Base-by-base conservation (phyloP, 2,797 vertebrate species). In the Octomys mimax region DNA sequence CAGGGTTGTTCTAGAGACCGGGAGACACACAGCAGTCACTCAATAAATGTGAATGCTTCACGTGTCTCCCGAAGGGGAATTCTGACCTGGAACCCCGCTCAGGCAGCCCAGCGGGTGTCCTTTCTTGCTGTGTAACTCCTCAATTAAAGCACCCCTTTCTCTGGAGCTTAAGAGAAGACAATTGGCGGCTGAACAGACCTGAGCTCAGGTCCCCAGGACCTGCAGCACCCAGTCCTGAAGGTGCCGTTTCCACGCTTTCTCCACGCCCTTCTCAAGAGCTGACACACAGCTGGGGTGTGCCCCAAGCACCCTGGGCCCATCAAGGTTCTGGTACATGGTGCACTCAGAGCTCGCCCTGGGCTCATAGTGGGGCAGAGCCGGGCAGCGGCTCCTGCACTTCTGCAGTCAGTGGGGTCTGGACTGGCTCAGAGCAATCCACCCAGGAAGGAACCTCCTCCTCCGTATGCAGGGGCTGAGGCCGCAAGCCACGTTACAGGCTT, bases 301-400 rank as follows among this genome's bases (percentile, higher is more conserved):
- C 94, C 86, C 46, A 86, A 97, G 91, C 42, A 79, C 78, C 66
- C n/a, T 71, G 94, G 75, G 80, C 88, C 97, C 97, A 2, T 94
- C 71, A 33, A 61, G 80, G 49, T 91, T 97, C 90, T 57, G 78
- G 92, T 62, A 78, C 84, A 96, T 93, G 95, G 95, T 79, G 87
- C 49, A 89, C 82, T 93, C 96, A 95, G 62, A 95, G 89, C 89
- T 80, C 82, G 39, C 91, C 93, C 96, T 94, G 75, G 36, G 22
- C 79, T 90, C 94, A 97, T 97, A 98, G 88, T 96, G 93, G 94
- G 96, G 92, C 97, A 97, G 78, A 92, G 78, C 96, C 97, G 93
- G 92, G 98, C 97, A 87, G 1, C 73, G 73, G 59, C 87, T 96
- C 42, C 68, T 96, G 90, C 91, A 96, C 95, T 31, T 64, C 36